These are phyloP conservation scores for Hozukius guyotensis DNA, from an alignment of 2,797 vertebrate genomes.

Conservation along the genomic window DNA sequence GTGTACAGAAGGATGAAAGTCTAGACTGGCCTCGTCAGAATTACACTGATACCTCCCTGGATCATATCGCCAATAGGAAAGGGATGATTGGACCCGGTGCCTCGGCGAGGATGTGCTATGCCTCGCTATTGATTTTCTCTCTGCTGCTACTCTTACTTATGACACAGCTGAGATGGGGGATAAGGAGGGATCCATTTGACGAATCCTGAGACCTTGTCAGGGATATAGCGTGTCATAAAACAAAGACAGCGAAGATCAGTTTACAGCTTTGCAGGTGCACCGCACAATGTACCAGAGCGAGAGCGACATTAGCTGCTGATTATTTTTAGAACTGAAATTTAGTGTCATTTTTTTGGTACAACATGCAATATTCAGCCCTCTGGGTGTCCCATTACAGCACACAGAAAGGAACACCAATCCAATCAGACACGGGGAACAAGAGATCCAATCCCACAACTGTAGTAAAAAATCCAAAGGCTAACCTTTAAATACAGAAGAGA, in stretches of 20 bases:
- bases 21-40: constrained; percentile 74
- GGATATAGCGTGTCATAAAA: constrained; percentile 72
- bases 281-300: constrained; percentile 17
- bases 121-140: constrained; percentile 81
- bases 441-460: constrained; percentile 45
- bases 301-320: constrained; percentile 37
- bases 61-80: constrained; percentile 72
- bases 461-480: constrained; percentile 55
- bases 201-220: constrained; percentile 77
- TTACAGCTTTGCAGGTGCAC: constrained; percentile 42
- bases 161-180: constrained; percentile 73
- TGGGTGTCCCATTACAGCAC: constrained; percentile 46
- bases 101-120: constrained; percentile 66
- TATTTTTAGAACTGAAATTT: constrained; percentile 55
- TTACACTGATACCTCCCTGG: constrained; percentile 73
- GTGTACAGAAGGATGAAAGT: constrained; percentile 77
- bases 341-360: constrained; percentile 35
- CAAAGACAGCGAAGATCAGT: constrained; percentile 64
- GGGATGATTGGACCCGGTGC: constrained; percentile 71
- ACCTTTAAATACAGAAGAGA: constrained; percentile 65
- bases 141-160: constrained; percentile 76
- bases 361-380: constrained; percentile 44
- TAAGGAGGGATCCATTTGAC: constrained; percentile 74
- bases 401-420: constrained; percentile 49
- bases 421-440: constrained; percentile 52